A percentile compares a stretch with the other conserved stretches of the same genome.
Evolutionary conservation across 2,888 invertebrate genomes (phyloP).

Genomic region (Schrankia costaestrigalis): DNA sequence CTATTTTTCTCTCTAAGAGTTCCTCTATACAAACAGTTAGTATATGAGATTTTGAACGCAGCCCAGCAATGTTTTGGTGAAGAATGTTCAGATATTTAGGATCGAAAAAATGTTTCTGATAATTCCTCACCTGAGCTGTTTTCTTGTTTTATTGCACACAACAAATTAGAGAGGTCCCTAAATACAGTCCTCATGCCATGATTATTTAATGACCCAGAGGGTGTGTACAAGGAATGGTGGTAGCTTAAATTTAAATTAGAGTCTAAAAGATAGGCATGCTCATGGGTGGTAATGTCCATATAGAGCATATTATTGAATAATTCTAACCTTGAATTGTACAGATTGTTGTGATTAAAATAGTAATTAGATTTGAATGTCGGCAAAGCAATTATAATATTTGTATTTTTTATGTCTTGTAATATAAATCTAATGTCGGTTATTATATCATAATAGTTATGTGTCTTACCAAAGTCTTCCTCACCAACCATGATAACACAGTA

Average conservation of each 20-base stretch:
- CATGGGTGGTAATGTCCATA: conserved; percentile 2
- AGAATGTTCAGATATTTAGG: conserved; percentile 3
- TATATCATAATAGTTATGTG: conserved; percentile 1
- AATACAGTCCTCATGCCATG: no score
- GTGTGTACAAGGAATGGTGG: conserved; percentile 3
- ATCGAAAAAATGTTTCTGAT: neutral
- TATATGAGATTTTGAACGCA: conserved; percentile 1
- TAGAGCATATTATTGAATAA: conserved; percentile 5
- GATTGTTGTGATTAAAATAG: neutral
- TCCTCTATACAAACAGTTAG: conserved; percentile 4
- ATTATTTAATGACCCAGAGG: conserved; percentile 2
- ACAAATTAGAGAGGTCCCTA: neutral
- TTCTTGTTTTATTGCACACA: neutral
- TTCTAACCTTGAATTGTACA: conserved; percentile 3
- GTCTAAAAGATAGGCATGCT: conserved; percentile 2
- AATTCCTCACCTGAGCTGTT: neutral
- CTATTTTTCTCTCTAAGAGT: neutral
- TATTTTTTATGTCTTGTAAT: conserved; percentile 2
- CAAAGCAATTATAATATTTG: conserved; percentile 3
- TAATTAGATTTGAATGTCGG: no score
- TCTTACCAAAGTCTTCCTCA: no score
- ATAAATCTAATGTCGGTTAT: conserved; percentile 2
- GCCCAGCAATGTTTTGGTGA: conserved; percentile 7
- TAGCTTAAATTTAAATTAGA: conserved; percentile 4
- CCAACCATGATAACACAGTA: conserved; percentile 5